A percentile compares a stretch with the other conserved stretches of the same genome.
Conservation (phyloP, 2,113 vertebrate genomes). For the Pelodiscus sinensis region DNA sequence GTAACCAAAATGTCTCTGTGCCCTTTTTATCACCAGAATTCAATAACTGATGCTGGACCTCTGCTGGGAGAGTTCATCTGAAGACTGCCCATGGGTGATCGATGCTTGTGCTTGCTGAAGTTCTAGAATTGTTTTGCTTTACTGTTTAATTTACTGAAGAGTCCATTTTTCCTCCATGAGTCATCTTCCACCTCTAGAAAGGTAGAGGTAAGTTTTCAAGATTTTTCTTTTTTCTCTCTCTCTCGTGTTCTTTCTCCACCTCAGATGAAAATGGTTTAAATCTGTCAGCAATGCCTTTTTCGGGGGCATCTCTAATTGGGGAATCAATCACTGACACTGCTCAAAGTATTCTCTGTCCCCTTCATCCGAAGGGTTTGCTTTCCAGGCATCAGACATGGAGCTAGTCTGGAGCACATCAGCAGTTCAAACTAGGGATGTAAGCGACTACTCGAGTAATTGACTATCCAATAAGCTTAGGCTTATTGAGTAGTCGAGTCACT, state of each 20-base stretch:
- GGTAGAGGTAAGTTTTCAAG: conserved; percentile 50
- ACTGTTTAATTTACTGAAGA: conserved; percentile 34
- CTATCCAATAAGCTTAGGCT: too few species aligned
- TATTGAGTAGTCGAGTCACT: too few species aligned
- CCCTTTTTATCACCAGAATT: conserved; percentile 3
- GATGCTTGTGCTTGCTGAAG: background rate
- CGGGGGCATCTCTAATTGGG: background rate
- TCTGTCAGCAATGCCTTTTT: background rate
- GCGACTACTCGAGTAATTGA: too few species aligned
- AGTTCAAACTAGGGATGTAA: background rate
- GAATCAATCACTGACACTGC: background rate
- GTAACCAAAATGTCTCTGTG: background rate
- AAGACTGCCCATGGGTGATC: conserved; percentile 17
- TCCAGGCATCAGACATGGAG: background rate
- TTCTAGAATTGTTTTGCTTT: conserved; percentile 26
- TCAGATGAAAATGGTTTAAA: background rate
- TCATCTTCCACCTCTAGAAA: conserved; percentile 48
- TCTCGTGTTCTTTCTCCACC: background rate
- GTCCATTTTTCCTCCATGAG: conserved; percentile 52
- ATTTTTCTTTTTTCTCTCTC: background rate
- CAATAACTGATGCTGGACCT: background rate
- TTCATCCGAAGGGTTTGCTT: conserved; percentile 18
- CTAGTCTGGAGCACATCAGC: background rate
- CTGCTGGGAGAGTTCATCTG: background rate
- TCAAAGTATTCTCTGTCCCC: conserved; percentile 17